Evolutionary conservation across 2,113 vertebrate species (phyloP).

Genomic region (Cyanoramphus novaezelandiae): DNA sequence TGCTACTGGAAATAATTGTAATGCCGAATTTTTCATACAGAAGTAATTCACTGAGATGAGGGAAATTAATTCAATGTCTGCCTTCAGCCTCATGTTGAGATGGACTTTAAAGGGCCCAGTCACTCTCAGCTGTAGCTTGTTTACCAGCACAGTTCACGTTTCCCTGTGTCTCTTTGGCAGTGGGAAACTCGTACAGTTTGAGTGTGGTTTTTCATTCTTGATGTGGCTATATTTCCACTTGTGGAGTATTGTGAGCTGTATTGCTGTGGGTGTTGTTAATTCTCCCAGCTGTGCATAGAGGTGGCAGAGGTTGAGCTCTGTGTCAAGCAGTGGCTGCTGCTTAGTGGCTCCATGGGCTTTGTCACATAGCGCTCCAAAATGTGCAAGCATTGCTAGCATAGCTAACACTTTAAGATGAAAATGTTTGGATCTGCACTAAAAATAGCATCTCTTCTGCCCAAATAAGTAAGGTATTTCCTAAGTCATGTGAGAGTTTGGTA

Average conservation of each 20-base stretch:
- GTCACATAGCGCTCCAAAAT: rapidly evolving
- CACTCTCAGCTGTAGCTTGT: neutral
- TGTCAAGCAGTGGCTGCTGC: neutral
- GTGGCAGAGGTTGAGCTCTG: rapidly evolving
- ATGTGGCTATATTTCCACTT: neutral
- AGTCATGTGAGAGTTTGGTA: rapidly evolving
- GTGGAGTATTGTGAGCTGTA: neutral
- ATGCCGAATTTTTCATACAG: neutral
- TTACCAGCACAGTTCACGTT: neutral
- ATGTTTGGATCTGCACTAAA: neutral
- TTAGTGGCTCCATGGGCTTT: rapidly evolving
- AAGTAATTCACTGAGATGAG: neutral
- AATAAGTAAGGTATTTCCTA: neutral
- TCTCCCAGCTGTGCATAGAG: rapidly evolving
- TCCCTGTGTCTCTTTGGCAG: neutral
- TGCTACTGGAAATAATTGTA: neutral
- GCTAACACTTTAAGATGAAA: neutral
- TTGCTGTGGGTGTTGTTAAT: neutral
- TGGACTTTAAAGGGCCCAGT: neutral
- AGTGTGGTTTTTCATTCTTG: neutral
- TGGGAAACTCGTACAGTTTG: neutral
- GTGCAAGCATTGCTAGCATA: neutral
- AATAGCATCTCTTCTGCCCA: neutral
- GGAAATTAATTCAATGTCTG: neutral
- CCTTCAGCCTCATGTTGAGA: neutral